Percentiles rank a stretch among this genome's conserved stretches.
These are phyloP conservation scores for Centropristis striata DNA, from an alignment of 2,113 vertebrate species.

Conservation along the genomic window DNA sequence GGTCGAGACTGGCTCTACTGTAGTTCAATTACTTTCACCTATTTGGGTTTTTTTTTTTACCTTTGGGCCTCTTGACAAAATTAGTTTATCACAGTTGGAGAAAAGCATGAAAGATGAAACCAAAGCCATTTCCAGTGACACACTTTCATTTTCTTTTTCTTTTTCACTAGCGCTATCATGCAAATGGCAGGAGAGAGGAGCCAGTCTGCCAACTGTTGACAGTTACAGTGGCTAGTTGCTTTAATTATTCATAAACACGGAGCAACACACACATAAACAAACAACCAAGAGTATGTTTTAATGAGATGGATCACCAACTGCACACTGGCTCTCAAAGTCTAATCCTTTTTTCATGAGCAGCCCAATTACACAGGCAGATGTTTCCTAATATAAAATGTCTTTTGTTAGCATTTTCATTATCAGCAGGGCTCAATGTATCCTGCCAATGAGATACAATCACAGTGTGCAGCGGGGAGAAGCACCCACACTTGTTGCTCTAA, in stretches of 20 bases:
- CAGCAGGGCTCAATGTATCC: conserved; percentile 18
- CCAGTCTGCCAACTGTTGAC: conserved; percentile 67
- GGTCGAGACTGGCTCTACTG: neutral
- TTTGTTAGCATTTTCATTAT: conserved; percentile 47
- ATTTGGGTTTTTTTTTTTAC: conserved; percentile 27
- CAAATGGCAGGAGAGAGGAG: conserved; percentile 55
- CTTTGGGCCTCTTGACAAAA: conserved; percentile 5
- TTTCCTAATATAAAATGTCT: conserved; percentile 54
- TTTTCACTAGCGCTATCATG: conserved; percentile 19
- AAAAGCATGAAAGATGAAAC: conserved; percentile 40
- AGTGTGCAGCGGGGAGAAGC: neutral
- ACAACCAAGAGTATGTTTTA: conserved; percentile 65
- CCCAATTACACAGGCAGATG: conserved; percentile 70
- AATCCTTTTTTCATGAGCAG: conserved; percentile 67
- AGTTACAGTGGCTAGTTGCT: conserved; percentile 64
- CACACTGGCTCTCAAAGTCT: conserved; percentile 45
- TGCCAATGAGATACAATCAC: conserved; percentile 31
- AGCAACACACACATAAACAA: conserved; percentile 61
- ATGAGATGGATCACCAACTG: conserved; percentile 62
- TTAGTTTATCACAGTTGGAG: conserved; percentile 23
- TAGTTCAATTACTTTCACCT: neutral
- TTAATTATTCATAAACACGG: conserved; percentile 76
- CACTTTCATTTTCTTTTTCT: conserved; percentile 50
- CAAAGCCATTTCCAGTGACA: conserved; percentile 33
- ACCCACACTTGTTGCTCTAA: conserved; percentile 44